Evolutionary conservation across 2,797 vertebrate species (phyloP), one percentile per base, ranked within the genome.

Genomic region (Scleropages formosus): DNA sequence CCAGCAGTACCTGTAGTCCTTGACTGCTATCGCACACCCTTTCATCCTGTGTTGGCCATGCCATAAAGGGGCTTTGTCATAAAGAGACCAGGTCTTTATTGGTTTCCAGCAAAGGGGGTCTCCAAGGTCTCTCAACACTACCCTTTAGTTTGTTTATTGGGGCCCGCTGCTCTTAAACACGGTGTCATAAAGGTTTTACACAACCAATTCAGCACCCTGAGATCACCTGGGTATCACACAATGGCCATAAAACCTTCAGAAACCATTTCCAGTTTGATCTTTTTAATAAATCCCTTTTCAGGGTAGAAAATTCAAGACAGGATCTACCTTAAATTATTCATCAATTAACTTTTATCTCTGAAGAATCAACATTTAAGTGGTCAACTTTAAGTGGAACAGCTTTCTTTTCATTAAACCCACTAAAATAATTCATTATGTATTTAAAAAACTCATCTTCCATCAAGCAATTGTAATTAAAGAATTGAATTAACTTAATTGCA

Each of bases 221-320:
- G 18, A 1, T 56, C 53, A 56, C 53, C 53, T 2, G 3, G 39
- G 53, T 18, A 56, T 56, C 11, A 56, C 53, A 18, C 53, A 56
- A 31, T 18, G 53, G 12, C 53, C 53, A 56, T 56, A 56, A 56
- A 56, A 12, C 18, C 53, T 56, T 56, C 18, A 18, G 12, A 56
- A 56, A 56, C 11, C 9, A 56, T 56, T 56, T 10, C 11, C 7
- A 62, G 22, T 65, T 18, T 65, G 8, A 15, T 18, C 18, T 65
- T 65, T 65, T 65, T 65, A 62, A 62, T 62, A 24, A 62, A n/a
- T 62, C 11, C n/a, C 12, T 62, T 62, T 62, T 24, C 10, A 24
- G 20, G 24, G n/a, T 0, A 13, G 26, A 24, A 62, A 20, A 62
- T 62, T n/a, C 13, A 62, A 62, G 8, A 22, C n/a, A 24, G 3